Conservation (phyloP, 2,888 invertebrate genomes). For the Tipula unca region DNA sequence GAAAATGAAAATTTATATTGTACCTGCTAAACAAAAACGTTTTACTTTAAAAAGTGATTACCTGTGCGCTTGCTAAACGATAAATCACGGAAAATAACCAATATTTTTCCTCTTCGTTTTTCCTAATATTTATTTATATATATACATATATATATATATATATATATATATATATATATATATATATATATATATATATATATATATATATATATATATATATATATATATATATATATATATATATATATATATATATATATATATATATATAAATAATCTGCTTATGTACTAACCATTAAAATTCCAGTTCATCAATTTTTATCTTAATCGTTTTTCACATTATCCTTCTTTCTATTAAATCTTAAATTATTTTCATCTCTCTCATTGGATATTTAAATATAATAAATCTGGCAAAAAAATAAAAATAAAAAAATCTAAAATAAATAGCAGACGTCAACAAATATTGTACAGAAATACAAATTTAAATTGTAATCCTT, state of each 20-base stretch:
- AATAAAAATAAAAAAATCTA: neutral
- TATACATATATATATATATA: neutral
- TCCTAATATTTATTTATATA: neutral
- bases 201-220: neutral
- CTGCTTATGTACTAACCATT: neutral
- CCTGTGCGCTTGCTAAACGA: neutral
- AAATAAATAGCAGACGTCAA: slow-evolving; percentile 2
- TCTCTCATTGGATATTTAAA: neutral
- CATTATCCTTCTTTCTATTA: neutral
- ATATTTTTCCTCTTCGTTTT: neutral
- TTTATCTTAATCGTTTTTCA: slow-evolving; percentile 8
- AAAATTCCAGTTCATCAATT: slow-evolving; percentile 14
- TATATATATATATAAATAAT: neutral
- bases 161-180: neutral
- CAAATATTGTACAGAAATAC: neutral
- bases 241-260: neutral
- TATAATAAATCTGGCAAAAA: neutral
- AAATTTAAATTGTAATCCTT: neutral
- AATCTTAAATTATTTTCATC: slow-evolving; percentile 8
- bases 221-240: neutral
- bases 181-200: neutral
- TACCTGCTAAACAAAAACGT: neutral
- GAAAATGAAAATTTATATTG: neutral
- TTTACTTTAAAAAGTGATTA: neutral
- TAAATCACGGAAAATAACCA: neutral